These are phyloP conservation scores for Toxostoma redivivum DNA, from an alignment of 2,113 vertebrate species.

Conservation along the genomic window DNA sequence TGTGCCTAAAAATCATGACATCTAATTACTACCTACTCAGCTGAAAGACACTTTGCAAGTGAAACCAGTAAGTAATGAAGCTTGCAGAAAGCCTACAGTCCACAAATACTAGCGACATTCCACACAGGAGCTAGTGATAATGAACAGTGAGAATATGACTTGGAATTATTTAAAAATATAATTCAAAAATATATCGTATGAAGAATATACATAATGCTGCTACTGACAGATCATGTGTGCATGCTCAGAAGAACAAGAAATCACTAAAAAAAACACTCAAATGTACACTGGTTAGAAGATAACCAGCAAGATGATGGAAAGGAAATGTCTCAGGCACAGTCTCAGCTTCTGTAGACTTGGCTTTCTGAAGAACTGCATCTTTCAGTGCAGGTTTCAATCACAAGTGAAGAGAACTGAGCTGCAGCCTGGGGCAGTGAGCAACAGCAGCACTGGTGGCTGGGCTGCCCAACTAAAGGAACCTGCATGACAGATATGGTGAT, in stretches of 20 bases:
- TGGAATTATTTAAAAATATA: not conserved
- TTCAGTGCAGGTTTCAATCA: not conserved
- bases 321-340: not conserved
- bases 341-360: not conserved
- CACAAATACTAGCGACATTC: not conserved
- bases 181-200: not conserved
- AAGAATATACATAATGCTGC: not conserved
- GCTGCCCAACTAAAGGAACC: not conserved
- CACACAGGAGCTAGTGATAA: not conserved
- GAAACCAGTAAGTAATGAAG: not conserved
- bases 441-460: not conserved
- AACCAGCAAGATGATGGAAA: not conserved
- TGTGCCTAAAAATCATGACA: not conserved
- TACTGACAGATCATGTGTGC: not conserved
- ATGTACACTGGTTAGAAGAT: not conserved
- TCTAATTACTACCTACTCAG: not conserved
- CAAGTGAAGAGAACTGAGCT: not conserved
- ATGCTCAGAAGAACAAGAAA: not conserved
- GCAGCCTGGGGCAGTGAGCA: not conserved
- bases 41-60: not conserved
- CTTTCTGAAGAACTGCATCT: not conserved
- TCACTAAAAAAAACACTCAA: not conserved
- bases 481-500: not conserved
- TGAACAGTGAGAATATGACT: not conserved
- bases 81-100: not conserved